phyloP scores from a whole-genome alignment of 2,113 vertebrate genomes.

The Gavialis gangeticus region DNA sequence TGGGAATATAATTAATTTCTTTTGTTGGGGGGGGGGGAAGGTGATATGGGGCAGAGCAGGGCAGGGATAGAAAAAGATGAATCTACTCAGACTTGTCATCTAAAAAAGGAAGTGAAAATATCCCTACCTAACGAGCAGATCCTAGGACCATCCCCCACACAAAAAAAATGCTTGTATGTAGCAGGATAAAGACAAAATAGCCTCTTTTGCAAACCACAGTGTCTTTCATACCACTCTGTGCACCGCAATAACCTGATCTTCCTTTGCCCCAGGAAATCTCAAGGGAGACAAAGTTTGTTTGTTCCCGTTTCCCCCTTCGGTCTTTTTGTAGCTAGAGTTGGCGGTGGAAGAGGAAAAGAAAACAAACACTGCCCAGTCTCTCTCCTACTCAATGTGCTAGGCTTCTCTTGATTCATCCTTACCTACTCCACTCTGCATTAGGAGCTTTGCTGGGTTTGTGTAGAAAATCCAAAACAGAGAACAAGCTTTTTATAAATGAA shows the following conservation, averaged over 20 bases:
- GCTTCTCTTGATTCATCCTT: not conserved
- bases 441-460: not conserved
- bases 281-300: not conserved
- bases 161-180: not conserved
- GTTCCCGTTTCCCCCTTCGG: not conserved
- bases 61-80: not conserved
- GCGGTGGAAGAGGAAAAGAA: not conserved
- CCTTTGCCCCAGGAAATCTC: not conserved
- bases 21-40: not conserved
- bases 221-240: not conserved
- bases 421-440: not conserved
- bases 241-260: not conserved
- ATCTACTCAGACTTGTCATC: not conserved
- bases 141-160: not conserved
- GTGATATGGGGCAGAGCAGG: not conserved
- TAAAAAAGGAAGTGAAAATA: not conserved
- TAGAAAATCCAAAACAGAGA: not conserved
- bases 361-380: not conserved
- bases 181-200: not conserved
- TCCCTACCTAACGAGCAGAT: not conserved
- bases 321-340: not conserved
- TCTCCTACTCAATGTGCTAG: not conserved
- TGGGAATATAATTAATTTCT: constrained; percentile 35
- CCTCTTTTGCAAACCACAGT: not conserved
- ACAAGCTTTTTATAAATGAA: not conserved